Base-by-base conservation (phyloP, 2,888 invertebrate species). In the Sepiola atlantica region DNA sequence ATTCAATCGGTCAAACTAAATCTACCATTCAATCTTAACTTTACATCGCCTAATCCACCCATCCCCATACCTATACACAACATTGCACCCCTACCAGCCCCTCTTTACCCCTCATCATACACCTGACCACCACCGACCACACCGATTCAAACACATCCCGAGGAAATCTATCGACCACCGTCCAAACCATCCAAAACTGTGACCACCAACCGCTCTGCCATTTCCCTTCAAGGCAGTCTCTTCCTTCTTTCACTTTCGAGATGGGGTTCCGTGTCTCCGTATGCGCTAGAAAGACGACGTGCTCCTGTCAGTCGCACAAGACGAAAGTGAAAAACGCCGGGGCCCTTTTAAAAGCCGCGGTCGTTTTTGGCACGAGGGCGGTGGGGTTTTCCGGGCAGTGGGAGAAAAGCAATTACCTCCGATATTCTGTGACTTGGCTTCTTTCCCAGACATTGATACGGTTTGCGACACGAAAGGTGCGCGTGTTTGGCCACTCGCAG, bases 401-500 rank as follows among this genome's bases (percentile, higher is more conserved):
- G 77, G 28, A 28, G 77, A 77, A 45, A 77, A 77, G 77, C 77
- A 77, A 77, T 77, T 77, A 77, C 14, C 77, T 77, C 10, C 12
- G 28, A 28, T 28, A 77, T 28, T 77, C n/a, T 77, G 77, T 77
- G 77, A 77, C 77, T 77, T 77, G 77, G 77, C 28, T n/a, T 16
- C n/a, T 77, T n/a, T 77, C 77, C 77, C 77, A 77, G 77, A 77
- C 77, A 77, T 28, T 77, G 77, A 77, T 77, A 77, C 77, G 77
- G 77, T 77, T 77, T 77, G 77, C n/a, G 77, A 77, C 77, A 77
- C 77, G 77, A 77, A 14, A 77, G 77, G 0, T 45, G 45, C 77
- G 77, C n/a, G 77, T 28, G 77, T 77, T 77, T 77, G 45, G 77
- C 77, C 18, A n/a, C 28, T 77, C n/a, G 77, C n/a, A n/a, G 77